These are phyloP conservation scores for Silurus asotus DNA, from an alignment of 2,113 vertebrate species.

Conservation along the genomic window DNA sequence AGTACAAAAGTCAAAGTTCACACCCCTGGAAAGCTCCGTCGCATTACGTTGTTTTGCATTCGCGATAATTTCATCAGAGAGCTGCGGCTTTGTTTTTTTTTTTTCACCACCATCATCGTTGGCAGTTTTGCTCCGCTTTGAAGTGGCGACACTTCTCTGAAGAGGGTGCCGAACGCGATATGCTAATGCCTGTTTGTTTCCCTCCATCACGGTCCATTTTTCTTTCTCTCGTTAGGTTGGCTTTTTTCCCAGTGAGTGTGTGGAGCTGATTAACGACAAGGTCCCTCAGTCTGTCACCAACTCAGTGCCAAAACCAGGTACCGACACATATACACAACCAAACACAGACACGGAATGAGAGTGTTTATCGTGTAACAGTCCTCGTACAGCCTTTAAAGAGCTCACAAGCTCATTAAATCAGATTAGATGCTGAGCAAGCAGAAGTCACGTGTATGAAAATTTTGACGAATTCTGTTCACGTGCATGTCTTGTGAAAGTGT, in stretches of 20 bases:
- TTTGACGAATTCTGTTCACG: background rate
- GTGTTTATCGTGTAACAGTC: slow-evolving; percentile 16
- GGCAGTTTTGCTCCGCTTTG: background rate
- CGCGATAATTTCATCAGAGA: background rate
- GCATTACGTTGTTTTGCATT: background rate
- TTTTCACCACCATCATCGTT: background rate
- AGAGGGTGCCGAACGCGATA: background rate
- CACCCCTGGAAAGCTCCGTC: background rate
- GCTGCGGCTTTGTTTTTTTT: background rate
- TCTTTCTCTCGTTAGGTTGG: slow-evolving; percentile 80
- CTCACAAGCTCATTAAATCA: background rate
- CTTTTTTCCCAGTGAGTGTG: slow-evolving; percentile 97
- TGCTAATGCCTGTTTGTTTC: slow-evolving; percentile 42
- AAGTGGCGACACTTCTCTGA: background rate
- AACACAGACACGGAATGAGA: background rate
- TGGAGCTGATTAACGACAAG: slow-evolving; percentile 98
- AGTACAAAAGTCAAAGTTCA: too few species aligned
- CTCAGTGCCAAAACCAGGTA: slow-evolving; percentile 96
- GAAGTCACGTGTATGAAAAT: background rate
- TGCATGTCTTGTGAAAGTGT: background rate
- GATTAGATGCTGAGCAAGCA: background rate
- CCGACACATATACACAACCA: slow-evolving; percentile 28
- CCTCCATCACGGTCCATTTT: slow-evolving; percentile 25
- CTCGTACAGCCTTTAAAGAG: background rate
- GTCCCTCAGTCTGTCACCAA: slow-evolving; percentile 96